Base-by-base conservation (phyloP, 2,797 vertebrate species). In the Acanthopagrus latus region DNA sequence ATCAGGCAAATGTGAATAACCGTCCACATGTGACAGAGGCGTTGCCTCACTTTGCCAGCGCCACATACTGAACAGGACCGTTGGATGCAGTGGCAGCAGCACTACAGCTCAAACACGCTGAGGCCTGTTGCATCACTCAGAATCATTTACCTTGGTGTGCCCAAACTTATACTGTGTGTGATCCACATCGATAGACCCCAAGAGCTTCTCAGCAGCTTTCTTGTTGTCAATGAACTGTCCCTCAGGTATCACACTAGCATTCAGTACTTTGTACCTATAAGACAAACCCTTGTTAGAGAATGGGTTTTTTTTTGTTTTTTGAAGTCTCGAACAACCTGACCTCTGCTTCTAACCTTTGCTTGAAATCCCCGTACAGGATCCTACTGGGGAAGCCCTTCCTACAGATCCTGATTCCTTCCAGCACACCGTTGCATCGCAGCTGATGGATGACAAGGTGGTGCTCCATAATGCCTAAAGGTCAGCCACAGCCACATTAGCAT, bases 211-310 rank as follows among this genome's bases (percentile, higher is more conserved):
- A 72, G 94, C 94, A 86, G 96, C 96, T 83, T 97, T 97, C 93
- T 97, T 97, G 93, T 96, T 97, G 88, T 97, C 96, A 74, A 97
- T 97, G 84, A 97, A 97, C 63, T 97, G 96, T 76, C 96, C 96
- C 33, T 96, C 96, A 66, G 96, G 96, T 71, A 97, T 95, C 68
- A 96, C 96, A 81, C 96, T 97, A 25, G 96, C 96, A 90, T 97
- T 97, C 83, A 97, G 81, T 72, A 97, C 87, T 87, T 95, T 96
- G 85, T 97, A 97, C 85, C 76, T 82, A 58, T 74, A 71, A 70
- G 20, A 63, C 12, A 54, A 57, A 47, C 7, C 27, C 60, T 20
- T 4, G 58, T 79, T 43, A 55, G 18, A 54, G 38, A 33, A 56
- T 4, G 0, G 0, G 23, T 56, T 20, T 73, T 27, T 1, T 17